A percentile compares a stretch with the other conserved stretches of the same genome.
Evolutionary conservation across 2,888 invertebrate species (phyloP).

Genomic region (Sinelater perroti): DNA sequence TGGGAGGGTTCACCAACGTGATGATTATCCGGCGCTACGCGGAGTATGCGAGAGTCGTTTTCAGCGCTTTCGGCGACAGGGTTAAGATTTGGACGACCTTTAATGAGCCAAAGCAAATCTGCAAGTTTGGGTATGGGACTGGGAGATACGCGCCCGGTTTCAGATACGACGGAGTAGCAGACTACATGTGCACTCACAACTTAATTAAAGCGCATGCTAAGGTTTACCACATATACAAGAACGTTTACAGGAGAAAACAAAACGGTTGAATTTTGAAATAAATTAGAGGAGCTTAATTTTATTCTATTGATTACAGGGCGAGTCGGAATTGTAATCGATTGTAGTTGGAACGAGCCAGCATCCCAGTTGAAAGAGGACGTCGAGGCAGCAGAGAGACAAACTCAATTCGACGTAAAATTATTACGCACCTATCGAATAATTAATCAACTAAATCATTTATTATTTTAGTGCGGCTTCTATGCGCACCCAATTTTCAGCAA

Average conservation of each 20-base stretch:
- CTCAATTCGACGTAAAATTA: conserved; percentile 40
- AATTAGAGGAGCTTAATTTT: background rate
- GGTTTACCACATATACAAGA: conserved; percentile 66
- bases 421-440: too few species aligned
- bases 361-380: conserved; percentile 58
- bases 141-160: conserved; percentile 61
- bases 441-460: too few species aligned
- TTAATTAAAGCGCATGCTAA: conserved; percentile 71
- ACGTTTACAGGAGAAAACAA: conserved; percentile 54
- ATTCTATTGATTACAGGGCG: conserved; percentile 40
- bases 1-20: conserved; percentile 40
- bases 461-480: conserved; percentile 61
- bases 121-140: conserved; percentile 50
- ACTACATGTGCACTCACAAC: conserved; percentile 70
- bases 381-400: conserved; percentile 61
- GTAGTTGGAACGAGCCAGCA: conserved; percentile 62
- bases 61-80: conserved; percentile 47
- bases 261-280: conserved; percentile 33
- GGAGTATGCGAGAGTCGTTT: conserved; percentile 66
- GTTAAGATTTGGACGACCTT: conserved; percentile 64
- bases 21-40: conserved; percentile 64
- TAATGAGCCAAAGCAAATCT: conserved; percentile 62
- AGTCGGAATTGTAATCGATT: conserved; percentile 61
- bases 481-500: conserved; percentile 65
- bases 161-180: conserved; percentile 63